Base-by-base conservation (phyloP, 1,140 invertebrate species). In the Spodoptera litura region DNA sequence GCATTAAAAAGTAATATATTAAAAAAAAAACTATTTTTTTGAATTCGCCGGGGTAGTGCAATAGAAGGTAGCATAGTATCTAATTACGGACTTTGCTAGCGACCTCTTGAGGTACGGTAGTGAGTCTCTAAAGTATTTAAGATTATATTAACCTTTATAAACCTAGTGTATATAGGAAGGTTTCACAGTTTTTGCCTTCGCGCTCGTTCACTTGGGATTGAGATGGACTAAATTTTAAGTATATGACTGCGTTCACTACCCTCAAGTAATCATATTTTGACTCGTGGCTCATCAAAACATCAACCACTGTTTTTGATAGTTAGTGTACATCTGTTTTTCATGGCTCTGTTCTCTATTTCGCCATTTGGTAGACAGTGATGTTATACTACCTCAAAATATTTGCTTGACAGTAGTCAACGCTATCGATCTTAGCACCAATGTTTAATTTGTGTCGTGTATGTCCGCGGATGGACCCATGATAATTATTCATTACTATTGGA, bases 21-120 rank as follows among this genome's bases (percentile, higher is more conserved):
- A 53, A 61, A 74, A 66, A 75, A 87, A 74, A 72, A 74, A 88
- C 59, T 89, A 85, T 89, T 83, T 89, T 90, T 90, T 92, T 87
- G 80, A 85, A 90, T 85, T 85, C 87, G 93, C 93, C 93, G 93
- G 93, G 93, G 88, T 92, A 92, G 93, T 94, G 93, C 93, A 94
- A 94, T 94, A 92, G 91, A 78, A 6, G 62, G 81, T 88, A 88
- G 86, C 61, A 79, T 87, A 87, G 86, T 82, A 78, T 82, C 66
- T 83, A 68, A 77, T 52, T 66, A 66, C 25, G 25, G n/a, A 20
- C 35, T 51, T n/a, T 15, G 8, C 20, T 56, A 76, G 49, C 49
- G 52, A 61, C 35, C n/a, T 59, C 11, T 27, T 2, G 20, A 38
- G 15, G 68, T 15, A 49, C 58, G 59, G 12, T 64, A 62, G 73